phyloP scores from a whole-genome alignment of 2,113 vertebrate genomes.

The Phocoena sinus region DNA sequence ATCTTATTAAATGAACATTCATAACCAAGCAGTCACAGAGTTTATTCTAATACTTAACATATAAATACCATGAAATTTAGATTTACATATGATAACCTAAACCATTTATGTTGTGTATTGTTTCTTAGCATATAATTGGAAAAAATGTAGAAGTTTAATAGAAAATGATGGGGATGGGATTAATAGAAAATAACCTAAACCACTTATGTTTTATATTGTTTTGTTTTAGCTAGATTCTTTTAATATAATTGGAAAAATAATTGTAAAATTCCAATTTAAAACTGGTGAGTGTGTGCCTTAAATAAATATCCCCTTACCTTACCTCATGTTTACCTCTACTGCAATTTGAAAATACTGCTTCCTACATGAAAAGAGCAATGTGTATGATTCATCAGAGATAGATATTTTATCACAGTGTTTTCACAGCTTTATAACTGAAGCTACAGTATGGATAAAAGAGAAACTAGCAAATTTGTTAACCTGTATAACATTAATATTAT shows the following conservation, averaged over 20 bases:
- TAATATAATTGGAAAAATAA: not conserved
- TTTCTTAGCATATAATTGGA: not conserved
- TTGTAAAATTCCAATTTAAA: not conserved
- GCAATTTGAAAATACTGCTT: not conserved
- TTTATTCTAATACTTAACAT: not conserved
- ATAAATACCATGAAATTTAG: not conserved
- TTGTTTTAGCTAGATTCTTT: not conserved
- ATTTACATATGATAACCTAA: not conserved
- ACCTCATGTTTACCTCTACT: not conserved
- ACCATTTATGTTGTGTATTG: not conserved
- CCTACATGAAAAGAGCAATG: not conserved
- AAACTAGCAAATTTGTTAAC: not conserved
- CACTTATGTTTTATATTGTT: not conserved
- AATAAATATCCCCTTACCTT: not conserved
- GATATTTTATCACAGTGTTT: not conserved
- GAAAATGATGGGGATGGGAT: fast-evolving
- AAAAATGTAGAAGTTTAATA: not conserved
- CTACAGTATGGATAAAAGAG: not conserved
- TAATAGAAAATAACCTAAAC: not conserved
- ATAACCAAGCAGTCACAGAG: not conserved
- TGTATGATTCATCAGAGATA: not conserved
- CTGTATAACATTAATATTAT: not conserved
- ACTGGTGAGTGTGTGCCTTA: fast-evolving
- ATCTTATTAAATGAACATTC: not conserved
- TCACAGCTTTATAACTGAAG: not conserved